Evolutionary conservation across 2,113 vertebrate species (phyloP), one percentile per base, ranked within the genome.

Genomic region (Hippoglossus stenolepis): DNA sequence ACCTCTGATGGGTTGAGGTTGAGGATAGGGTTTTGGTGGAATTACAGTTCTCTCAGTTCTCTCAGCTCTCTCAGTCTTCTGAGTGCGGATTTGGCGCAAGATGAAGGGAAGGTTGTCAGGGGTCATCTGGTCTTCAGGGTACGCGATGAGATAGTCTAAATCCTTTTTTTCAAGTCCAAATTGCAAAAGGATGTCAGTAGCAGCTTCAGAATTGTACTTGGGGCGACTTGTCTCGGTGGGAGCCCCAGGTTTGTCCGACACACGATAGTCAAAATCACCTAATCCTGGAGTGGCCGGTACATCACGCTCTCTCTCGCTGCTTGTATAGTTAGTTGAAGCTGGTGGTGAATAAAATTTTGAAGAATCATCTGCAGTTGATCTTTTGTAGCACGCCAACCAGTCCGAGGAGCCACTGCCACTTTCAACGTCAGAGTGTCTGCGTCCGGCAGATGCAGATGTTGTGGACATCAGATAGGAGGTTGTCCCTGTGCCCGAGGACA

Each of bases 101-200:
- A 97, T 98, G 31, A 95, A 93, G 0, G 97, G 98, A 91, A 99
- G 93, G 89, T 98, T 99, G 77, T 95, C 96, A 2, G 97, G 96
- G 0, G 97, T 99, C 8, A 99, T 87, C 79, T 98, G 96, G 51
- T 98, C 95, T 45, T 98, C 97, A 0, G 97, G 95, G 57, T 97
- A 99, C 31, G 95, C 94, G 63, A 97, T 97, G 15, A 97, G 95
- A 71, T 97, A 94, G 81, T 98, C 96, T 65, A 99, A 80, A 69
- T 99, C 98, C 51, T 99, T 97, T 26, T 96, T 97, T 45, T 97
- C 96, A 59, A 99, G 93, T 72, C 97, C 97, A 47, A 99, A 98
- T 3, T 96, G 96, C 35, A 95, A 91, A 60, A 99, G 92, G 75
- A 99, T 97, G 61, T 95, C 96, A 45, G 95, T 94, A n/a, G 97